phyloP scores from a whole-genome alignment of 2,888 invertebrate genomes.

The Pegoplata infirma region DNA sequence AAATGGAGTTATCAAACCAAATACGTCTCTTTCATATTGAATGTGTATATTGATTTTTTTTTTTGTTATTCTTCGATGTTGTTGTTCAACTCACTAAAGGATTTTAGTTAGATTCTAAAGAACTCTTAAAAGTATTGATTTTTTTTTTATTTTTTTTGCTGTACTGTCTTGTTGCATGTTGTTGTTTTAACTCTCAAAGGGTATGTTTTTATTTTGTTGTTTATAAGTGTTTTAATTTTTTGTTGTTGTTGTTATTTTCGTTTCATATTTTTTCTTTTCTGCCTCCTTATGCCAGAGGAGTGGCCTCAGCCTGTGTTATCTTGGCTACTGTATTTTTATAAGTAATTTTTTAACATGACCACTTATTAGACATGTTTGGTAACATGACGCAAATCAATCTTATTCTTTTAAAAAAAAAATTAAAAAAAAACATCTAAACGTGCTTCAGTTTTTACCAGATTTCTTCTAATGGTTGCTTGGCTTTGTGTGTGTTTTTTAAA shows the following conservation, averaged over 20 bases:
- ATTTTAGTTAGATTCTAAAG: constrained; percentile 59
- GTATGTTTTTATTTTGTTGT: constrained; percentile 44
- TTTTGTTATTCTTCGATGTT: constrained; percentile 5
- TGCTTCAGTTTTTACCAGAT: constrained; percentile 50
- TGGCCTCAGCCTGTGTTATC: constrained; percentile 59
- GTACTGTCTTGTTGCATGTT: background rate
- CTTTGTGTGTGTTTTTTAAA: constrained; percentile 34
- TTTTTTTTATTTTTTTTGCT: too few relatives aligned
- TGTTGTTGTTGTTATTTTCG: too few relatives aligned
- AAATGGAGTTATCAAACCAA: constrained; percentile 78
- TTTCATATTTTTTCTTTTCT: constrained; percentile 2
- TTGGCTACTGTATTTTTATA: constrained; percentile 60
- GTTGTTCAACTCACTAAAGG: constrained; percentile 50
- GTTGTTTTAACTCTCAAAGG: constrained; percentile 57
- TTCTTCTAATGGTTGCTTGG: constrained; percentile 49
- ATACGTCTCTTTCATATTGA: constrained; percentile 73
- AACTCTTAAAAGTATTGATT: constrained; percentile 44
- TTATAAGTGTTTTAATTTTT: constrained; percentile 36
- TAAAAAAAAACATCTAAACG: constrained; percentile 35
- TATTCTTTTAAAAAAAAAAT: constrained; percentile 41
- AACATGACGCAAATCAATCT: constrained; percentile 66
- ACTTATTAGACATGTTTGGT: constrained; percentile 69
- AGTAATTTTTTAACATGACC: constrained; percentile 65
- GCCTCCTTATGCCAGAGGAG: constrained; percentile 52
- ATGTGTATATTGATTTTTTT: constrained; percentile 22